Base-by-base conservation (phyloP, 2,797 vertebrate species). In the Chaetodon trifasciatus region DNA sequence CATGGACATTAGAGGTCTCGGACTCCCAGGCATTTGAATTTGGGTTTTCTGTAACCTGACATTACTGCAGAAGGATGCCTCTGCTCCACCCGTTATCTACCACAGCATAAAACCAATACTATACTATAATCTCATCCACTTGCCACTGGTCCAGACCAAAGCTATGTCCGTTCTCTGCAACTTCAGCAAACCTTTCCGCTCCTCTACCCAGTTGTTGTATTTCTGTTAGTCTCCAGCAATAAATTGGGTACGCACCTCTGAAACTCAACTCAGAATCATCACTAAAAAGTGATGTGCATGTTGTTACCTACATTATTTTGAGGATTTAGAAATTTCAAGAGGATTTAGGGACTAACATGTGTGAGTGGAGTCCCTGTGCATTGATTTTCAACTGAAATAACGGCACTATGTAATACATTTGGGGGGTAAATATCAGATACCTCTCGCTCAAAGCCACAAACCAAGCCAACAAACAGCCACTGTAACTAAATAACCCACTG, bases 21-120 rank as follows among this genome's bases (percentile, higher is more conserved):
- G 84, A 89, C 89, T 90, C 75, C 82, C 63, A 88, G 74, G 87
- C 91, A 90, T 88, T 90, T 88, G 82, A 83, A 89, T 92, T 86
- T 93, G 87, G 92, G 86, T 92, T 93, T 93, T 91, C 85, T 91
- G 66, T 79, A 94, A 93, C 91, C 93, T 84, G 76, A 91, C 90
- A 94, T 95, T 94, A 94, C 82, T 71, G 90, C 83, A 91, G 74
- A 83, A 91, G 79, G 93, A 93, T 93, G 88, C 88, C 74, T 92
- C 90, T 86, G 75, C 92, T 92, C 93, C 89, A 92, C 92, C 93
- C 91, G 77, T 90, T 90, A 92, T 91, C 93, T 90, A 88, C 88
- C 91, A 87, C 87, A 90, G 89, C 78, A 92, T 84, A 89, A 93
- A 93, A 92, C 89, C 88, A 88, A 84, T 84, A 90, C 81, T 81